A percentile compares a stretch with the other conserved stretches of the same genome.
These are phyloP conservation scores for Mactra quadrangularis DNA, from an alignment of 1,140 invertebrate genomes.

Conservation along the genomic window DNA sequence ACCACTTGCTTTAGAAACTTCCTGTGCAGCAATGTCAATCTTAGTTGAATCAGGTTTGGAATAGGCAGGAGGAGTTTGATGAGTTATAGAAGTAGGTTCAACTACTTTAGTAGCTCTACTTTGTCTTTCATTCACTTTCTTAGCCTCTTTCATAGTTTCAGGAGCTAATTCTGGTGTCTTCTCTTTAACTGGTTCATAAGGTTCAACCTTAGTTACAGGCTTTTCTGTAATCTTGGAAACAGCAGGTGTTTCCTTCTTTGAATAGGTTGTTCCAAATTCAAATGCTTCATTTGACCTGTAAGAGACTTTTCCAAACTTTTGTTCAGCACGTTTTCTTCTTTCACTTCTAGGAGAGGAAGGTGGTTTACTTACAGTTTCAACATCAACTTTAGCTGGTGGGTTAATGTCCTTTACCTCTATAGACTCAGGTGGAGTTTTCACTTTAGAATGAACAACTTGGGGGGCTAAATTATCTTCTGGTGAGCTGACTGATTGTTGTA, in stretches of 20 bases:
- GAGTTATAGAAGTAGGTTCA: not conserved
- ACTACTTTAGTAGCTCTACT: not conserved
- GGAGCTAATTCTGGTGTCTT: not conserved
- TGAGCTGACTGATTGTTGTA: not conserved
- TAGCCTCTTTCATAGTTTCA: not conserved
- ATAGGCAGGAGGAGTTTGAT: not conserved
- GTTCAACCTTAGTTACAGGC: not conserved
- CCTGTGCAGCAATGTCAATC: slow-evolving; percentile 37
- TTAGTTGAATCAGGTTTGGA: slow-evolving; percentile 1
- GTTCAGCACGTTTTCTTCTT: slow-evolving; percentile 46
- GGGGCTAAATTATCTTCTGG: not conserved
- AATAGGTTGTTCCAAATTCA: slow-evolving; percentile 54
- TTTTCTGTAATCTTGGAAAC: not conserved
- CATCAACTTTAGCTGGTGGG: not conserved
- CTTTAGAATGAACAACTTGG: not conserved
- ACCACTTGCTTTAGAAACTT: slow-evolving; percentile 37
- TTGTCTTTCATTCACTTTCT: not conserved
- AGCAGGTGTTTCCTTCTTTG: slow-evolving; percentile 33
- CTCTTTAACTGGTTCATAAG: slow-evolving; percentile 5
- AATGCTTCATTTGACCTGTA: slow-evolving; percentile 38
- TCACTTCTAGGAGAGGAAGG: slow-evolving; percentile 51
- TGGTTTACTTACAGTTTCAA: slow-evolving; percentile 24
- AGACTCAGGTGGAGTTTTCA: not conserved
- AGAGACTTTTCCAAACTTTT: slow-evolving; percentile 51
- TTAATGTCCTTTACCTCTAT: slow-evolving; percentile 11